Percentiles rank a stretch among this genome's conserved stretches.
phyloP scores from a whole-genome alignment of 2,797 vertebrate species.

The Catharus ustulatus region DNA sequence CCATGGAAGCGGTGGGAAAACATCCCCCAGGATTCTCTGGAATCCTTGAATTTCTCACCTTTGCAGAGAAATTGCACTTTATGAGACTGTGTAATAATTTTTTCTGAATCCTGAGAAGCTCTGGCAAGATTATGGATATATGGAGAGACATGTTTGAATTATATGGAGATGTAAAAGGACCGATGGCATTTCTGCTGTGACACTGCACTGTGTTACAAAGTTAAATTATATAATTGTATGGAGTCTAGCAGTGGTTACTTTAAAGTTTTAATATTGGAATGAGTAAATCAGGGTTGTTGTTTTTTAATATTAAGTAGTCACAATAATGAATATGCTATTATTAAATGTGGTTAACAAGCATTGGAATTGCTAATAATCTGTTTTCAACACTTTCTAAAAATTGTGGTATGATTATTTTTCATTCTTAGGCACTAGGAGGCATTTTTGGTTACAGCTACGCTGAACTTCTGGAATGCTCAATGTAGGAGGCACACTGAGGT shows the following conservation, averaged over 20 bases:
- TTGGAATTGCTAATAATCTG: neutral
- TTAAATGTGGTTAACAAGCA: neutral
- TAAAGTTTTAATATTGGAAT: neutral
- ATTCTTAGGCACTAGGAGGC: neutral
- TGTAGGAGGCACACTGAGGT: neutral
- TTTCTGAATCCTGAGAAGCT: neutral
- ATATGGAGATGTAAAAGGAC: neutral
- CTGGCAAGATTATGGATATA: neutral
- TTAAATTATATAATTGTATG: neutral
- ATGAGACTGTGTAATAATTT: neutral
- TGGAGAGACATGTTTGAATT: neutral
- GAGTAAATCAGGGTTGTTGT: neutral
- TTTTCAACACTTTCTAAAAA: neutral
- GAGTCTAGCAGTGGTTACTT: neutral
- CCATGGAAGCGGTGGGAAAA: neutral
- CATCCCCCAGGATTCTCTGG: neutral
- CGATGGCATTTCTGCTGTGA: neutral
- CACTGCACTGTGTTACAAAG: neutral
- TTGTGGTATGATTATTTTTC: neutral
- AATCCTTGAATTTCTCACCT: neutral
- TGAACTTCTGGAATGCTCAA: neutral
- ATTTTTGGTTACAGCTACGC: neutral
- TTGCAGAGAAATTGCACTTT: neutral
- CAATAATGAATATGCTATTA: neutral
- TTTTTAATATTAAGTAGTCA: neutral